These are phyloP conservation scores for Luscinia megarhynchos DNA, from an alignment of 2,797 vertebrate species.

Conservation along the genomic window DNA sequence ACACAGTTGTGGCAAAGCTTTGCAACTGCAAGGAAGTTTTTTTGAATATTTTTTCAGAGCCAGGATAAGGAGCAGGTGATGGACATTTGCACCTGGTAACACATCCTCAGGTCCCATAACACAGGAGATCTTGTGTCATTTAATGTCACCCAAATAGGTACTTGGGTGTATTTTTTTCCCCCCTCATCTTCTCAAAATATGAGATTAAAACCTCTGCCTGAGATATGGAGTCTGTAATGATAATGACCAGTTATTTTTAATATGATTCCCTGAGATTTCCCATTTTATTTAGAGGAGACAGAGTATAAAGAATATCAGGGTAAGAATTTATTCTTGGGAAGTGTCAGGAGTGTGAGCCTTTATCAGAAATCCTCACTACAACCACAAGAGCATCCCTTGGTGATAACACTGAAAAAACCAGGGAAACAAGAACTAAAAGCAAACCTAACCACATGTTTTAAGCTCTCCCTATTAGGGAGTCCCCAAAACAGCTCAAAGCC, in stretches of 20 bases:
- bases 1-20: not conserved
- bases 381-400: not conserved
- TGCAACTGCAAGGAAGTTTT: not conserved
- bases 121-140: not conserved
- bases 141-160: not conserved
- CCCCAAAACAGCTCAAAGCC: not conserved
- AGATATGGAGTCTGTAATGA: not conserved
- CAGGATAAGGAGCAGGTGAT: not conserved
- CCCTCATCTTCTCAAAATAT: not conserved
- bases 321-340: not conserved
- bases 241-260: not conserved
- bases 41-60: not conserved
- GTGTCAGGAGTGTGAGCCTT: fast-evolving
- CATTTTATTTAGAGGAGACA: not conserved
- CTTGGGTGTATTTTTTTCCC: not conserved
- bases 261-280: not conserved
- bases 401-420: not conserved
- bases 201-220: not conserved
- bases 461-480: not conserved
- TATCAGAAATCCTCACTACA: not conserved
- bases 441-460: fast-evolving
- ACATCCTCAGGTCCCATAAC: not conserved
- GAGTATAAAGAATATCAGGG: not conserved
- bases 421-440: not conserved
- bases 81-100: not conserved